Conservation (phyloP, 2,797 vertebrate genomes). For the Tapera naevia region DNA sequence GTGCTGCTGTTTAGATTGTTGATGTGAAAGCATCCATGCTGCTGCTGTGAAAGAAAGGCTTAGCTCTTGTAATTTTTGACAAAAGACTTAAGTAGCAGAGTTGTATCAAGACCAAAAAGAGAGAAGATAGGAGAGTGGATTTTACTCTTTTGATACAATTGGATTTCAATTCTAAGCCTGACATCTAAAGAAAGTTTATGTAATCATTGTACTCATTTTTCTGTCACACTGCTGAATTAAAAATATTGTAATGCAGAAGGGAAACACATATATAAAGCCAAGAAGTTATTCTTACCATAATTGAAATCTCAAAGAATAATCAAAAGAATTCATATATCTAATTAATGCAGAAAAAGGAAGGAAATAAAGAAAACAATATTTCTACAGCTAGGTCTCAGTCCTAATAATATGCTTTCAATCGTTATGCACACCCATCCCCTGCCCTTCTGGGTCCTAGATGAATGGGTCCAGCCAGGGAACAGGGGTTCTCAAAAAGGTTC, state of each 20-base stretch:
- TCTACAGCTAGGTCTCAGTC: neutral
- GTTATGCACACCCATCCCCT: neutral
- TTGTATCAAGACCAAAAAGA: neutral
- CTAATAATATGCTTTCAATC: neutral
- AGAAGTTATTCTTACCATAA: neutral
- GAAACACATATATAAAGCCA: neutral
- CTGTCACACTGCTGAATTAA: neutral
- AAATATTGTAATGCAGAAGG: neutral
- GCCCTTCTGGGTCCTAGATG: neutral
- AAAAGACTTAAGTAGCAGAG: neutral
- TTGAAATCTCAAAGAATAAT: neutral
- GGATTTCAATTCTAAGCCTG: neutral
- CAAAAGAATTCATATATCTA: neutral
- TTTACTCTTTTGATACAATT: neutral
- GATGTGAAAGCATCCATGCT: neutral
- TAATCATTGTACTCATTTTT: neutral
- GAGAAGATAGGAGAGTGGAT: neutral
- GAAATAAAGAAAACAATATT: neutral
- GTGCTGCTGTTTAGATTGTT: neutral
- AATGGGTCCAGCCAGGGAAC: neutral
- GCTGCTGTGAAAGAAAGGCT: conserved; percentile 10
- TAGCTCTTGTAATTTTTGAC: neutral
- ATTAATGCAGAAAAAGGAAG: neutral
- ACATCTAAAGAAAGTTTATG: conserved; percentile 13
- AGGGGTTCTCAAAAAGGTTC: neutral